Conservation (phyloP, 2,888 invertebrate species). For the Danaus chrysippus region DNA sequence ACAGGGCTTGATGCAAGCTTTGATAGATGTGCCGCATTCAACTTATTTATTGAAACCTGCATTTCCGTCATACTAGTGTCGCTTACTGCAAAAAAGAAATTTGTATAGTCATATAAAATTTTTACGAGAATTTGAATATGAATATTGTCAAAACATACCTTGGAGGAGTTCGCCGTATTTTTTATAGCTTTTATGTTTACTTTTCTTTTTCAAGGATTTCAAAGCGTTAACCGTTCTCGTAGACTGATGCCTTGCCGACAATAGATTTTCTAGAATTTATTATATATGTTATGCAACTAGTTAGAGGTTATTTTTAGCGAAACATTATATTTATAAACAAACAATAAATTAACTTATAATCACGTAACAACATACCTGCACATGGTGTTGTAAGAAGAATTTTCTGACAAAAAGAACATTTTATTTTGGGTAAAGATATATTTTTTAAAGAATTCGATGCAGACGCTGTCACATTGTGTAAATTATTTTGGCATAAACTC, state of each 20-base stretch:
- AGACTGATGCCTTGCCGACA: slow-evolving; percentile 59
- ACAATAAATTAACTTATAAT: background rate
- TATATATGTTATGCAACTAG: slow-evolving; percentile 63
- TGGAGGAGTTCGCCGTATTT: slow-evolving; percentile 84
- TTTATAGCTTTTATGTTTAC: slow-evolving; percentile 66
- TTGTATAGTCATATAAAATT: background rate
- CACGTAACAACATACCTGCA: slow-evolving; percentile 48
- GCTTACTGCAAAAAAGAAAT: slow-evolving; percentile 75
- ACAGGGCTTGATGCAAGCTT: slow-evolving; percentile 80
- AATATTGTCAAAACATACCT: slow-evolving; percentile 64
- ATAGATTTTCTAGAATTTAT: slow-evolving; percentile 55
- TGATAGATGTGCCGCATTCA: slow-evolving; percentile 83
- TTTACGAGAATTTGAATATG: slow-evolving; percentile 8
- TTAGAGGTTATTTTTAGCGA: slow-evolving; percentile 45
- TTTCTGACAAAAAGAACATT: slow-evolving; percentile 70
- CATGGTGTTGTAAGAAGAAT: slow-evolving; percentile 52
- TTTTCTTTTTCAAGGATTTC: slow-evolving; percentile 63
- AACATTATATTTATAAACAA: background rate
- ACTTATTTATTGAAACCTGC: slow-evolving; percentile 82
- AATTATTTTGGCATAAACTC: slow-evolving; percentile 62
- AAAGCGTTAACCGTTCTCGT: slow-evolving; percentile 64
- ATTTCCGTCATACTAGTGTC: slow-evolving; percentile 81
- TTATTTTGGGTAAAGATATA: slow-evolving; percentile 50
- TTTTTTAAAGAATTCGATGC: slow-evolving; percentile 45
- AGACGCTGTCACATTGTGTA: slow-evolving; percentile 52